Evolutionary conservation across 2,797 vertebrate genomes (phyloP).

Genomic region (Chaetophractus vellerosus): DNA sequence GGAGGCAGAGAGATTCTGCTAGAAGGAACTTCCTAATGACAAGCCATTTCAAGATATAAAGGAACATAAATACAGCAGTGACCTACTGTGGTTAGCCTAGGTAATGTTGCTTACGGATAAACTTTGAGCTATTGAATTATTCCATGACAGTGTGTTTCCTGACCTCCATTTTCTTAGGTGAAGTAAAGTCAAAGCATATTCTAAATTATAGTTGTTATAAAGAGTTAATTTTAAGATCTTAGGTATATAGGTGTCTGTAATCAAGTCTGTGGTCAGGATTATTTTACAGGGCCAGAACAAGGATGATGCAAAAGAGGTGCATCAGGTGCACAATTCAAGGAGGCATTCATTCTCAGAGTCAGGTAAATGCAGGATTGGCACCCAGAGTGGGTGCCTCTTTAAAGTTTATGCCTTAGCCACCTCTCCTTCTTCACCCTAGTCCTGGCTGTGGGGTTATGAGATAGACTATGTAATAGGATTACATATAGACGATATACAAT

Average conservation of each 20-base stretch:
- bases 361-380: neutral
- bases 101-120: conserved; percentile 41
- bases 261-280: neutral
- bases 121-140: conserved; percentile 24
- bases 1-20: conserved; percentile 2
- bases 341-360: neutral
- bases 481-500: conserved; percentile 54
- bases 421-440: conserved; percentile 23
- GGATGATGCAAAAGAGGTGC: conserved; percentile 3
- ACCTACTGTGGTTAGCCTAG: conserved; percentile 18
- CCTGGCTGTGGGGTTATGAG: neutral
- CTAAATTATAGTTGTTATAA: conserved; percentile 39
- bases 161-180: conserved; percentile 51
- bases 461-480: conserved; percentile 26
- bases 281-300: conserved; percentile 10
- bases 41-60: conserved; percentile 51
- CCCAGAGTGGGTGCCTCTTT: conserved; percentile 38
- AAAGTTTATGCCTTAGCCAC: neutral
- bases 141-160: neutral
- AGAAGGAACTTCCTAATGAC: conserved; percentile 36
- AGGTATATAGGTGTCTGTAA: neutral
- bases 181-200: conserved; percentile 54
- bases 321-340: neutral
- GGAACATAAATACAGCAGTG: neutral
- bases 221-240: conserved; percentile 39